Conservation (phyloP, 2,797 vertebrate genomes). For the Nannoperca obscura region DNA sequence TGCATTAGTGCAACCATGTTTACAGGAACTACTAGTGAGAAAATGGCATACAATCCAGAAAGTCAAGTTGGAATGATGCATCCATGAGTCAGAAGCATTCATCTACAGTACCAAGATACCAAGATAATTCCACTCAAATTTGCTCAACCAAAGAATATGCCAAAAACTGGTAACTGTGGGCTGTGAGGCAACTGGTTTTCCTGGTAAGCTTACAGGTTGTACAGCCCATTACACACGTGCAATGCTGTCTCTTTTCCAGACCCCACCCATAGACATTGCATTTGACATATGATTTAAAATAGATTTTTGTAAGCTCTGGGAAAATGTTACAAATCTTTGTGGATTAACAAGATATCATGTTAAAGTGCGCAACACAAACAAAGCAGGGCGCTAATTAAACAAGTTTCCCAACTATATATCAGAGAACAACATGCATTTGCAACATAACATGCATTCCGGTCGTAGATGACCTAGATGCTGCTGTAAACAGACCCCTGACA, state of each 20-base stretch:
- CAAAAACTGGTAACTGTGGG: too few species aligned
- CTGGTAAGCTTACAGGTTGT: not conserved
- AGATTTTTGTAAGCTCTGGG: not conserved
- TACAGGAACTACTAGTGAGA: not conserved
- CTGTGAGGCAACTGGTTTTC: too few species aligned
- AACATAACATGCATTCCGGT: conserved; percentile 1
- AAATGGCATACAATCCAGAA: not conserved
- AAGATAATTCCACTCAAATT: conserved; percentile 3
- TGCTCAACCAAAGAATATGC: not conserved
- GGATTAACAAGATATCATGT: not conserved
- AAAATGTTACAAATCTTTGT: too few species aligned
- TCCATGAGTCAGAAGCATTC: not conserved
- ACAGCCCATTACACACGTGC: not conserved
- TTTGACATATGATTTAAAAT: not conserved
- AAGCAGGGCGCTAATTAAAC: not conserved
- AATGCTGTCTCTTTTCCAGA: not conserved
- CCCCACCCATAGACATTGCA: not conserved
- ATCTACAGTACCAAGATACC: not conserved
- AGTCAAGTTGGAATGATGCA: not conserved
- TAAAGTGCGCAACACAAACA: conserved; percentile 1
- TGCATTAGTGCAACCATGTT: not conserved
- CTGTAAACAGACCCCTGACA: conserved; percentile 17
- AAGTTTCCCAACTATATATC: not conserved
- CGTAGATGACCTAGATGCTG: not conserved
- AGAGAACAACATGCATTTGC: conserved; percentile 22